Conservation (phyloP, 2,888 invertebrate species). For the Cataglyphis altisquamis region DNA sequence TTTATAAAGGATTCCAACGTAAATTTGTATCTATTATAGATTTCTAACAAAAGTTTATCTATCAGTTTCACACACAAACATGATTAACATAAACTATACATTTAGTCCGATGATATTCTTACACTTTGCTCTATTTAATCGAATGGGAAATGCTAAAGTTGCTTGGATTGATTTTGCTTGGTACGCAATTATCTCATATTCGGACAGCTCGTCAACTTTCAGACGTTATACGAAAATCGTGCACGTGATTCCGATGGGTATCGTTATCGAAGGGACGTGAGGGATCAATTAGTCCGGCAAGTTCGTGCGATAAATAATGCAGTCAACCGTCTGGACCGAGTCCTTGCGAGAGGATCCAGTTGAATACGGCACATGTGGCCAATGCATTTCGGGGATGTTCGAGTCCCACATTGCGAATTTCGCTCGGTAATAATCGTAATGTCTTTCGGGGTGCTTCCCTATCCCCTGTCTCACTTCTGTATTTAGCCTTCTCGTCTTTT, state of each 20-base stretch:
- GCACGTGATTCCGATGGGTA: constrained; percentile 50
- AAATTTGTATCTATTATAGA: neutral
- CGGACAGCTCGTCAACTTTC: constrained; percentile 39
- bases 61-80: neutral
- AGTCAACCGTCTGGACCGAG: constrained; percentile 83
- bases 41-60: constrained; percentile 2
- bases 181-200: constrained; percentile 27
- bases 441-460: constrained; percentile 80
- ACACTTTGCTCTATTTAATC: constrained; percentile 1
- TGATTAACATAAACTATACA: neutral
- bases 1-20: neutral
- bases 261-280: constrained; percentile 87
- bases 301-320: constrained; percentile 83
- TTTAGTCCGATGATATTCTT: neutral
- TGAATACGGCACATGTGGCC: constrained; percentile 79
- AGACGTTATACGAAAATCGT: constrained; percentile 31
- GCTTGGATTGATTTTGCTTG: constrained; percentile 34
- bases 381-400: constrained; percentile 74
- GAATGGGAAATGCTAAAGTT: constrained; percentile 24
- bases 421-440: constrained; percentile 86
- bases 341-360: constrained; percentile 81
- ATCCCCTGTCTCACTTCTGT: constrained; percentile 50
- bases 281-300: constrained; percentile 80
- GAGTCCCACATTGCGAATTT: constrained; percentile 76
- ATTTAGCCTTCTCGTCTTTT: constrained; percentile 61